Evolutionary conservation across 64 coral and sea anemone species (phyloP), one percentile per base, ranked within the genome.

Genomic region (Hydrozoanthus tunicans): DNA sequence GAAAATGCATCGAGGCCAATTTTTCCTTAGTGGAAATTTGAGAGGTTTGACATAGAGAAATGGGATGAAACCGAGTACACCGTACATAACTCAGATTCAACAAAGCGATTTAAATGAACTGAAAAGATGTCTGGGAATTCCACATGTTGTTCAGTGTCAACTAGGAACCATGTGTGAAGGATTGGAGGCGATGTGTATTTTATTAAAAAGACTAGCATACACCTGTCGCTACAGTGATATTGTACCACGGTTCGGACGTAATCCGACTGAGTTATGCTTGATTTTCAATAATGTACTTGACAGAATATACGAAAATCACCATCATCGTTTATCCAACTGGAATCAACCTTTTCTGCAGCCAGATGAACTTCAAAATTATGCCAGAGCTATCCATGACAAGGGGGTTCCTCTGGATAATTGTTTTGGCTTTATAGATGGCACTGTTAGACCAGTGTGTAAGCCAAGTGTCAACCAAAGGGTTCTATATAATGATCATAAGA

Each of bases 291-390:
- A 54, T 54, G 8, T 84, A 43, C 14, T 84, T 8, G 81, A 84
- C n/a, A 55, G 3, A 9, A 56, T 84, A 68, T 84, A 84, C 10
- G 51, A 6, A 4, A 84, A 52, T 15, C 51, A 84, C 4, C 8
- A 84, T 9, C 81, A 84, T 70, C 15, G 15, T 51, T 64, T 84
- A 32, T 2, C 4, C 1, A n/a, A 11, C 51, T 84, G 81, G 63
- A 14, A 84, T 64, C 63, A 84, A 68, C 51, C 81, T 17, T 84
- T 84, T 4, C 62, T 83, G 9, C 81, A 83, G 55, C 51, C 63
- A 69, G 63, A 69, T 10, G 15, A 20, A 9, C 51, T 83, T n/a
- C 6, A 69, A 55, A 68, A 52, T 15, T 83, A 69, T 51, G 43
- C 64, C 54, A 64, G 2, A 56, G 63, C 81, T 5, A 54, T 83